These are phyloP conservation scores for Rotaria socialis DNA, from an alignment of 2,888 invertebrate species.

Conservation along the genomic window DNA sequence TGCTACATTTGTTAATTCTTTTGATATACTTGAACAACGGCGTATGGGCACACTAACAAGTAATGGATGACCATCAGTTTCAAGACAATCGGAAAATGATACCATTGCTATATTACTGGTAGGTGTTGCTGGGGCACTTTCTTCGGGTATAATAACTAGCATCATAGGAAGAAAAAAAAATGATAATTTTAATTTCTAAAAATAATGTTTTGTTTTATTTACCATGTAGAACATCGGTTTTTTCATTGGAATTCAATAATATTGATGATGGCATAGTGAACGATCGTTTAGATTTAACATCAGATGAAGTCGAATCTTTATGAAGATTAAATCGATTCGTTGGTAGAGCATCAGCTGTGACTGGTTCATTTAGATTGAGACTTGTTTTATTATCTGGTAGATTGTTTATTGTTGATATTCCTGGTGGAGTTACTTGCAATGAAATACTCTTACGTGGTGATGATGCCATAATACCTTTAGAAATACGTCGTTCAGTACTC, in stretches of 20 bases:
- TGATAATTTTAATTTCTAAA: too few species aligned
- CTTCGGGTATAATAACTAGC: not conserved
- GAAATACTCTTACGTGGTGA: conserved; percentile 39
- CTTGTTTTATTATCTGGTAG: conserved; percentile 62
- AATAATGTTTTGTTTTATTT: not conserved
- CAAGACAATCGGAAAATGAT: not conserved
- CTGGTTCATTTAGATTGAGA: not conserved
- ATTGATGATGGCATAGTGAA: not conserved
- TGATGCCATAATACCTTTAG: not conserved
- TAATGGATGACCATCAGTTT: not conserved
- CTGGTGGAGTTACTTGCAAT: conserved; percentile 38
- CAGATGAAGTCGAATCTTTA: not conserved
- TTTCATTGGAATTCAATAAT: not conserved
- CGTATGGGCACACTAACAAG: not conserved
- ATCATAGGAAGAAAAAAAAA: not conserved
- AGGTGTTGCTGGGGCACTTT: not conserved
- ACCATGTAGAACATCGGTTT: conserved; percentile 5
- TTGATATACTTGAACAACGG: conserved; percentile 26
- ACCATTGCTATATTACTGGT: not conserved
- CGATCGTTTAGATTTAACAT: conserved; percentile 24
- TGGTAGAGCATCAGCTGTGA: not conserved
- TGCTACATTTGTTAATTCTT: not conserved
- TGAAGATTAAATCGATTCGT: not conserved
- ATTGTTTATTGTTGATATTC: conserved; percentile 68
- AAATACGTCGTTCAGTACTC: not conserved